Base-by-base conservation (phyloP, 2,113 vertebrate species). In the Carassius gibelio region DNA sequence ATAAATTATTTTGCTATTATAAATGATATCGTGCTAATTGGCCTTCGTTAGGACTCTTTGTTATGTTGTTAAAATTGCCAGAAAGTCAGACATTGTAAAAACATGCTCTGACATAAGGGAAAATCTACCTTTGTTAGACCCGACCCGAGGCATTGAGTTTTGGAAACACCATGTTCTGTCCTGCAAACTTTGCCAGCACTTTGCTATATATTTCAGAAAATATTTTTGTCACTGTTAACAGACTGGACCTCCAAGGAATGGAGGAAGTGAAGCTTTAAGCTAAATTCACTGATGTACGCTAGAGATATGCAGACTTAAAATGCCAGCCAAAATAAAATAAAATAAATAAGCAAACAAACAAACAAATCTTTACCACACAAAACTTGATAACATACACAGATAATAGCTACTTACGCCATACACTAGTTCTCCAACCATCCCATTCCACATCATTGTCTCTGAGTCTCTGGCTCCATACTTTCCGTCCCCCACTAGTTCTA, bases 391-490 rank as follows among this genome's bases (percentile, higher is more conserved):
- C 0, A 13, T 42, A 48, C 38, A 48, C 8, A 75, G 14, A 75
- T 26, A 75, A 50, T 0, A 48, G 42, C 30, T 45, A 94, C 97
- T 95, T 93, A 99, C 98, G 89, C 97, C 97, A 2, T 99, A 99
- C 4, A 99, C 98, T 17, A 99, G 95, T 52, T 99, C 98, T 82
- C 98, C 98, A 93, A 99, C 98, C 98, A 99, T 99, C 91, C 98
- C 98, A 0, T 99, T 99, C 98, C 98, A 99, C 7, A 96, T 95
- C 88, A 97, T 99, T 17, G 94, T 94, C 2, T 96, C 96, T 0
- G 94, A 48, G 75, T 99, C 97, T 0, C 96, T 90, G 75, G 98
- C 95, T 8, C 98, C 98, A 0, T 99, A 99, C 88, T 99, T 99
- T 30, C 97, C 96, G 6, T 99, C 98, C 0, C 94, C 94, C 87